phyloP scores from a whole-genome alignment of 2,797 vertebrate species.

The Todus mexicanus region DNA sequence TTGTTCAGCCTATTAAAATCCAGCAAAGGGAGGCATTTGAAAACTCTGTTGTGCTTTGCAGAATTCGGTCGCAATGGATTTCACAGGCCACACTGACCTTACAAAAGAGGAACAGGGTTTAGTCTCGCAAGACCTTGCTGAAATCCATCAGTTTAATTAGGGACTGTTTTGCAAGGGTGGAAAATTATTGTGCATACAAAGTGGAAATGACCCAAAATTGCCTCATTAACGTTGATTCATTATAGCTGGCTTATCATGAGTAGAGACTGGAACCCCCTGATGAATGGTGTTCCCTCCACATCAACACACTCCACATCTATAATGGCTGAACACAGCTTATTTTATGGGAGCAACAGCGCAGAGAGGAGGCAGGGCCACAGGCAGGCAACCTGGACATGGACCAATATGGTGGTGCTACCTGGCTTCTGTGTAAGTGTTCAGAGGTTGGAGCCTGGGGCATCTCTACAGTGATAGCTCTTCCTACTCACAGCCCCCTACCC shows the following conservation, averaged over 20 bases:
- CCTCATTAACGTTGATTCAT: constrained; percentile 47
- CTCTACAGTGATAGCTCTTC: neutral
- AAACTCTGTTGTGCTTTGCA: neutral
- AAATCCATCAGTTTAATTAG: constrained; percentile 53
- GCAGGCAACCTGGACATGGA: neutral
- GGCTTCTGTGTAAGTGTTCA: neutral
- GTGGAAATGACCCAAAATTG: constrained; percentile 32
- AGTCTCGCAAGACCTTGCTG: neutral
- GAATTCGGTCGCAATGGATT: neutral
- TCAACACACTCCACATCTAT: neutral
- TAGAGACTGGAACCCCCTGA: neutral
- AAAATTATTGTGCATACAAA: constrained; percentile 12
- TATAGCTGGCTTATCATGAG: neutral
- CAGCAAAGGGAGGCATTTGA: neutral
- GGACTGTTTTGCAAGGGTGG: neutral
- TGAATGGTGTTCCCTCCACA: neutral
- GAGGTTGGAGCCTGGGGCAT: neutral
- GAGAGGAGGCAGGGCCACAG: neutral
- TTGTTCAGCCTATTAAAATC: constrained; percentile 28
- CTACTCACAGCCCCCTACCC: neutral
- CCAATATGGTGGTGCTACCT: neutral
- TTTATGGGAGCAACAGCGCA: neutral
- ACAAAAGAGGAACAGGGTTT: neutral
- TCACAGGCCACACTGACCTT: neutral
- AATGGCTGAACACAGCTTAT: neutral